Evolutionary conservation across 2,888 invertebrate genomes (phyloP), one percentile per base, ranked within the genome.

Genomic region (Elgonia sp.): DNA sequence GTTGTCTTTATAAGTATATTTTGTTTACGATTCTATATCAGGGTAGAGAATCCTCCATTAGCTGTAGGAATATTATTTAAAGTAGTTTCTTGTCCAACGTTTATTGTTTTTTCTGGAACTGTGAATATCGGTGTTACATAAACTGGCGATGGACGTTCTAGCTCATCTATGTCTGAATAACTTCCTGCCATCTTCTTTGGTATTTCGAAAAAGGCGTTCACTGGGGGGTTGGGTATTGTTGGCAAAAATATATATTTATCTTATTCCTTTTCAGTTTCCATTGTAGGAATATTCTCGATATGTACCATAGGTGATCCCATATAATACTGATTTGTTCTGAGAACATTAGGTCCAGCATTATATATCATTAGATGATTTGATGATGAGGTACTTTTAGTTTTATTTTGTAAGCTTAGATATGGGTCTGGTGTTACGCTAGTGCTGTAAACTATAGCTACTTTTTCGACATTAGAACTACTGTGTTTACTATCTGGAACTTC

Each of bases 281-380:
- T 53, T 46, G 37, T 29, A 18, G 57, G 39, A 7, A 10, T 62
- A 8, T 81, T 60, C n/a, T 65, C n/a, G n/a, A 42, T 42, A 42
- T 67, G 57, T 12, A 37, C 18, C 8, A 92, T 7, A 6, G 72
- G 92, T 16, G 93, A 92, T 4, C 95, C 95, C 80, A 93, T 95
- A 87, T 95, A 96, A 18, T 94, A 94, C 76, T 93, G 93, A 77
- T 93, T 92, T 0, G 92, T 92, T 0, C 91, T 90, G 20, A 94
- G 46, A 37, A 93, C 75, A 72, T 92, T 92, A 2, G 79, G 8
- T n/a, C n/a, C 67, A 20, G 62, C 20, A 37, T 80, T 60, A 18
- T 79, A 67, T 3, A 77, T 18, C 39, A 90, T 89, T 0, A 89
- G 90, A 6, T 88, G 76, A 18, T 93, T 93, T 37, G 93, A 92